Base-by-base conservation (phyloP, 1,140 invertebrate genomes). In the Drosophila kurseongensis region DNA sequence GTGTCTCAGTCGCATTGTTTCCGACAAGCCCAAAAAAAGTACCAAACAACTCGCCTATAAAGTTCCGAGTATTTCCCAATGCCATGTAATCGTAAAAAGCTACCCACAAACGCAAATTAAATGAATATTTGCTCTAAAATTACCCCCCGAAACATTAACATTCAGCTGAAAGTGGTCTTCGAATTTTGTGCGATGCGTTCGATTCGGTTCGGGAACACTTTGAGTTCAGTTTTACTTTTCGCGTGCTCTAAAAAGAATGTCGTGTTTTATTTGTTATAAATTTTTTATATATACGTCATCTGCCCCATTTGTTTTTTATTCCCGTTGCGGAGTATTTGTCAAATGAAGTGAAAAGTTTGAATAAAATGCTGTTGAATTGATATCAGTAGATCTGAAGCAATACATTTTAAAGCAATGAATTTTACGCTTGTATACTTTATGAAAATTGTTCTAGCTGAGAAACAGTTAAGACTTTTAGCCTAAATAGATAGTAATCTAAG, bases 71-170 rank as follows among this genome's bases (percentile, higher is more conserved):
- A 61, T 61, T 80, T 74, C 38, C 59, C 75, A 85, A 85, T 72
- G 47, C 69, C 78, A 62, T 75, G 82, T 85, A 76, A 76, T 86
- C 79, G 85, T 82, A 76, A 79, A 73, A 78, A 50, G 41, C 58
- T 68, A 41, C 42, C 40, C 38, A 54, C 35, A 50, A 80, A 63
- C 54, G 55, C 61, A 76, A 76, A 52, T 60, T 61, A 57, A 85
- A 85, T 85, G 81, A 80, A 85, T 65, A 85, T 78, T 85, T 78
- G 67, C 56, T 59, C 38, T 23, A 16, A 56, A 78, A 68, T 60
- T 68, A 50, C 51, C 57, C 16, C 68, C 52, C 5, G 12, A 18
- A 77, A 77, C 78, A 86, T 73, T 69, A 79, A 61, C 75, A 75
- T 74, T 48, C 36, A 27, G 42, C 18, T 59, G 38, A 16, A 63